Evolutionary conservation across 2,888 invertebrate species (phyloP), one percentile per base, ranked within the genome.

Genomic region (Agonopterix alstromeriana): DNA sequence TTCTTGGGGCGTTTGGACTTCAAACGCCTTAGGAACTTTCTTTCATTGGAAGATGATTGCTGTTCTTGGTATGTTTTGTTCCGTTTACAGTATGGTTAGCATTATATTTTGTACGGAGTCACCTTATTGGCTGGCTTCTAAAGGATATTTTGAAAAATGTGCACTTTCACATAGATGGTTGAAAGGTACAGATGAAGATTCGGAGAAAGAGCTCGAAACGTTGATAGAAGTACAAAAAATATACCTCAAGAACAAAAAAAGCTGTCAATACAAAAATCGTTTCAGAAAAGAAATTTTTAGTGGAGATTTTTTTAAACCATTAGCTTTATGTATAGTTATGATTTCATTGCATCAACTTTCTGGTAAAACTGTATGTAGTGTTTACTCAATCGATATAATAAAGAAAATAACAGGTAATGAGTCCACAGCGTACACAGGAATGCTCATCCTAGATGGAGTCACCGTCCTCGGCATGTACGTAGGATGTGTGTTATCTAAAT

Each of bases 21-120:
- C 57, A 9, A 55, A 54, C 36, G 55, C 55, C 3, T 51, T 62
- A 5, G 65, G 62, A 0, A 61, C 63, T 0, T 61, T 54, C 12
- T 52, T 48, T 9, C 53, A 54, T 27, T 61, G 57, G 53, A 57
- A 48, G 41, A 52, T 53, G 9, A 57, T 63, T 3, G 43, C 48
- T 3, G 43, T 55, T 11, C 5, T 55, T 7, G 51, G 53, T 5
- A 46, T 53, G 2, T 7, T 51, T 10, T 51, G 52, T 12, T 48
- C 52, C 3, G 9, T 38, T 27, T 27, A 27, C 27, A 5, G 27
- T 27, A 27, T 5, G 27, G 7, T 27, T 27, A 27, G 27, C 27
- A 27, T 27, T 5, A 27, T 27, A 5, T 27, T 27, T 27, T 5
- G 27, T 27, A 7, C 7, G 27, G 56, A 60, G 35, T 57, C 57